Percentiles rank a stretch among this genome's conserved stretches.
Evolutionary conservation across 2,797 vertebrate genomes (phyloP).

Genomic region (Bufotes viridis): DNA sequence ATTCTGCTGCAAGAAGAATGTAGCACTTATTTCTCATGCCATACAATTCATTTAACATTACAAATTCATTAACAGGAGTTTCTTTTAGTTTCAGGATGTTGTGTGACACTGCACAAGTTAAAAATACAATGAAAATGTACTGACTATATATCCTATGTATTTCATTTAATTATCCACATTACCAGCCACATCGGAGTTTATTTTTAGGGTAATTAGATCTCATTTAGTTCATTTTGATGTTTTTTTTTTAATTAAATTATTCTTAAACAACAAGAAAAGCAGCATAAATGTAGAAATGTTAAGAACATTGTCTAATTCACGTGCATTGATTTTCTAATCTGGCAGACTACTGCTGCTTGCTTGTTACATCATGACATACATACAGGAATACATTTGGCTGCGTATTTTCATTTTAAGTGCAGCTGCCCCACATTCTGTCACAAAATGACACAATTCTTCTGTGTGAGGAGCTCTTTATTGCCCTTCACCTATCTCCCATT

Average conservation of each 20-base stretch:
- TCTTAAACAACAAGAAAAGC: background rate
- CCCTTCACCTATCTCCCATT: conserved; percentile 36
- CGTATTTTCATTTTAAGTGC: background rate
- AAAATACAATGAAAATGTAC: too few relatives aligned
- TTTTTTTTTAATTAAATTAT: background rate
- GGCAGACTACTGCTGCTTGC: too few relatives aligned
- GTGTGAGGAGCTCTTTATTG: conserved; percentile 28
- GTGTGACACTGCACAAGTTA: too few relatives aligned
- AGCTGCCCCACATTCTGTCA: conserved; percentile 15
- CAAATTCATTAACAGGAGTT: too few relatives aligned
- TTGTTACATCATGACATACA: background rate
- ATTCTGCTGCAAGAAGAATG: too few relatives aligned
- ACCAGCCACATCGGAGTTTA: too few relatives aligned
- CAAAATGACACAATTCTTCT: conserved; percentile 27
- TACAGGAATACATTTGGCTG: background rate
- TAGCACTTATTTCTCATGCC: too few relatives aligned
- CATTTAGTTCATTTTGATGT: background rate
- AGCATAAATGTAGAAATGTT: background rate
- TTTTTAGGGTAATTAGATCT: background rate
- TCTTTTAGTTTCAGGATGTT: too few relatives aligned
- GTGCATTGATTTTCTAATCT: background rate
- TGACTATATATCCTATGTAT: too few relatives aligned
- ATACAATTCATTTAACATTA: too few relatives aligned
- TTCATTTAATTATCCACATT: too few relatives aligned
- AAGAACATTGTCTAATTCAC: background rate